These are phyloP conservation scores for Lepisosteus oculatus DNA, from an alignment of 2,113 vertebrate species.

Conservation along the genomic window DNA sequence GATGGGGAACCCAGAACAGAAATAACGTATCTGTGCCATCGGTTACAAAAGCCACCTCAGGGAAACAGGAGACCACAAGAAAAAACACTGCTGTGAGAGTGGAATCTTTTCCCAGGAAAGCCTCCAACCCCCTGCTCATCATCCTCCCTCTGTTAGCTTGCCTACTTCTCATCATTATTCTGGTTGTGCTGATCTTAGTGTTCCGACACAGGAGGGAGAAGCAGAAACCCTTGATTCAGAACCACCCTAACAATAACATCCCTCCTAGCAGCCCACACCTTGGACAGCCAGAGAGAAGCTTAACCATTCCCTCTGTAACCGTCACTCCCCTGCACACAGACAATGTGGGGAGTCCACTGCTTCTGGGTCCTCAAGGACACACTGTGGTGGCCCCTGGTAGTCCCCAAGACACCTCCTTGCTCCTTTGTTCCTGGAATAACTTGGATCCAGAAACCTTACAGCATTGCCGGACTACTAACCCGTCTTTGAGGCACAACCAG, in stretches of 20 bases:
- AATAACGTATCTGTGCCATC: conserved; percentile 45
- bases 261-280: conserved; percentile 34
- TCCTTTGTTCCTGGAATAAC: conserved; percentile 63
- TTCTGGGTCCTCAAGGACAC: conserved; percentile 32
- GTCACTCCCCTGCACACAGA: conserved; percentile 72
- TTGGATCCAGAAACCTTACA: conserved; percentile 65
- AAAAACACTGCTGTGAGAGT: conserved; percentile 50
- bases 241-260: conserved; percentile 21
- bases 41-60: conserved; percentile 39
- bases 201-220: conserved; percentile 66
- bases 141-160: conserved; percentile 68
- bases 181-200: conserved; percentile 58
- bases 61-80: conserved; percentile 44
- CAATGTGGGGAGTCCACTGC: conserved; percentile 39
- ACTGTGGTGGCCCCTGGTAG: conserved; percentile 29
- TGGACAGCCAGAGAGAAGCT: conserved; percentile 57
- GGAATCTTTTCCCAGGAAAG: conserved; percentile 55
- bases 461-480: conserved; percentile 70
- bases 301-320: conserved; percentile 69
- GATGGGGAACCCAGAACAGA: conserved; percentile 57
- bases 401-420: conserved; percentile 37
- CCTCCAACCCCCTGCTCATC: conserved; percentile 59
- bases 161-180: conserved; percentile 64
- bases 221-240: conserved; percentile 42
- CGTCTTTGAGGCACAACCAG: conserved; percentile 73